Evolutionary conservation across 2,888 invertebrate genomes (phyloP).

Genomic region (Heliconius ismenius): DNA sequence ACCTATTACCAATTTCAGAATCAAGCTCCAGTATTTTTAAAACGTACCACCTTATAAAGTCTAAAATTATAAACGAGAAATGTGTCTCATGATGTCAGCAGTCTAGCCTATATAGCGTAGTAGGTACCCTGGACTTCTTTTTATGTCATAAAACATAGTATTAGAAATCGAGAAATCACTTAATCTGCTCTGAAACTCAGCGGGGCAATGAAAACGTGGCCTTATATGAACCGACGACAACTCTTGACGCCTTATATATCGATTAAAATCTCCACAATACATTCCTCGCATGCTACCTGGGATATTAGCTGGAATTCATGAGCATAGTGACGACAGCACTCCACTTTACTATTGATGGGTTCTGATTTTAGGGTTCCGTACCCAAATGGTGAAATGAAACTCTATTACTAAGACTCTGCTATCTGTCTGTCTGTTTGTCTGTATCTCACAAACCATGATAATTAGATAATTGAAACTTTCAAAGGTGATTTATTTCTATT

Average conservation of each 20-base stretch:
- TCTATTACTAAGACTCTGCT: too few relatives aligned
- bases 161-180: constrained; percentile 24
- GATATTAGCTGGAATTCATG: background rate
- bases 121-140: background rate
- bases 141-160: background rate
- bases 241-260: constrained; percentile 20
- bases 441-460: too few relatives aligned
- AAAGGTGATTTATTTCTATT: too few relatives aligned
- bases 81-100: background rate
- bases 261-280: constrained; percentile 21
- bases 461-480: background rate
- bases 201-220: constrained; percentile 15
- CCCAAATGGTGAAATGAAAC: too few relatives aligned
- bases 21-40: background rate
- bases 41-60: constrained; percentile 6
- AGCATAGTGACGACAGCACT: background rate
- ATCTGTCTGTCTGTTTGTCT: too few relatives aligned
- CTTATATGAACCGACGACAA: constrained; percentile 10
- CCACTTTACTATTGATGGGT: background rate
- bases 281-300: constrained; percentile 4
- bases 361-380: background rate
- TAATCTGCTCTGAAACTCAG: constrained; percentile 8
- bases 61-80: background rate
- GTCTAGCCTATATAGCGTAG: background rate
- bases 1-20: background rate